phyloP scores from a whole-genome alignment of 30 jellyfish, hydroid and myxozoan species.

The Aurelia coerulea region DNA sequence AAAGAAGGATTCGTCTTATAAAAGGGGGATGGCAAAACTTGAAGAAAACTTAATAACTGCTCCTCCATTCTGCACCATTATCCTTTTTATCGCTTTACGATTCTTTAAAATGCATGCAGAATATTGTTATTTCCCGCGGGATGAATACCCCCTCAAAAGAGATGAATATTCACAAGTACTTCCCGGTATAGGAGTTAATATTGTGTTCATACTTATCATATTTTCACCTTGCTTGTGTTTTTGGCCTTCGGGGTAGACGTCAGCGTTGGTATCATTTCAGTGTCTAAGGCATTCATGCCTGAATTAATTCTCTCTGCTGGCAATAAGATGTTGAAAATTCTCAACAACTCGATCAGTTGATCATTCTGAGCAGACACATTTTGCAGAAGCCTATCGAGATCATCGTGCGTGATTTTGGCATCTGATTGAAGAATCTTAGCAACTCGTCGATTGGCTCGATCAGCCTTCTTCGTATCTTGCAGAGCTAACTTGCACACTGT shows the following conservation, averaged over 20 bases:
- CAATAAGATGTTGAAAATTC: constrained; percentile 20
- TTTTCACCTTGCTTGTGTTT: background rate
- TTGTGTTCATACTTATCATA: too few species aligned
- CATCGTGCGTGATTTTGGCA: constrained; percentile 28
- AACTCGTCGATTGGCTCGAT: constrained; percentile 4
- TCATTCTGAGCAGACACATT: constrained; percentile 11
- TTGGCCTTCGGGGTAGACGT: constrained; percentile 35
- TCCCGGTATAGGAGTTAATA: too few species aligned
- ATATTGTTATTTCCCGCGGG: too few species aligned
- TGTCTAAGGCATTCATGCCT: background rate
- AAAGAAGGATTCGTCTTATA: too few species aligned
- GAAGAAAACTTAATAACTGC: too few species aligned
- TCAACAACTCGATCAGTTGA: constrained; percentile 14
- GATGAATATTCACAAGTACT: too few species aligned
- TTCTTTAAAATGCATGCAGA: too few species aligned
- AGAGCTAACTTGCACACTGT: constrained; percentile 13
- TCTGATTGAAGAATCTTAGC: background rate
- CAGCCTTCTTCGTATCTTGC: constrained; percentile 23
- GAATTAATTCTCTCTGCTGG: constrained; percentile 23
- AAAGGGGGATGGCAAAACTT: too few species aligned
- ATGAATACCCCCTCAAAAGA: too few species aligned
- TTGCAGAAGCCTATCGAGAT: constrained; percentile 6
- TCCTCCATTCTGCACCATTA: too few species aligned
- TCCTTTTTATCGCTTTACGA: too few species aligned
- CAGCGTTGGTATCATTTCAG: background rate